phyloP scores from a whole-genome alignment of 2,113 vertebrate genomes.

The Nasalis larvatus region DNA sequence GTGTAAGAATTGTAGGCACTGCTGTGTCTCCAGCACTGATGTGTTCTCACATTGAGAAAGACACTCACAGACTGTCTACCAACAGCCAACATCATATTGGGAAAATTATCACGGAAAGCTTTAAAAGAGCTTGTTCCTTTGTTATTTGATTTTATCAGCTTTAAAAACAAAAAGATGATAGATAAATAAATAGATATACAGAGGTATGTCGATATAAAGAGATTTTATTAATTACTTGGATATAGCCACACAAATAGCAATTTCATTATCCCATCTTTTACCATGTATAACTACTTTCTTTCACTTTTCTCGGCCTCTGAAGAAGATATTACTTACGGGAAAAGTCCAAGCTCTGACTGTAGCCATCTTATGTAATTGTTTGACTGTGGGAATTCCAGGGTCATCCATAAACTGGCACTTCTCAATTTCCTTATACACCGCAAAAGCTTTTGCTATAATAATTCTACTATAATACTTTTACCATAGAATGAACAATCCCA shows the following conservation, averaged over 20 bases:
- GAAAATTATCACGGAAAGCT: background rate
- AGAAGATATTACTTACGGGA: background rate
- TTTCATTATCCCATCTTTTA: background rate
- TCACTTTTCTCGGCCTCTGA: background rate
- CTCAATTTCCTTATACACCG: background rate
- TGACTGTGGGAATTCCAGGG: background rate
- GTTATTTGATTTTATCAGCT: background rate
- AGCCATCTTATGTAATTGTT: background rate
- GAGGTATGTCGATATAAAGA: background rate
- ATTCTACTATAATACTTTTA: background rate
- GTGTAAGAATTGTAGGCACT: background rate
- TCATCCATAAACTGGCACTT: background rate
- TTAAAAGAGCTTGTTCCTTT: background rate
- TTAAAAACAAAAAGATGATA: background rate
- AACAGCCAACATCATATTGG: background rate
- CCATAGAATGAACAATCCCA: background rate
- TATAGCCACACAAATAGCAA: background rate
- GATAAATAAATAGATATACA: background rate
- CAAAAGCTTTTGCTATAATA: background rate
- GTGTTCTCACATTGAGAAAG: slow-evolving; percentile 15
- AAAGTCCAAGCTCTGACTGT: background rate
- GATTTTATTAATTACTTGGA: background rate
- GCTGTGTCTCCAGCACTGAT: background rate
- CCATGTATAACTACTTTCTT: background rate
- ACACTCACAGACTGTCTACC: background rate